Evolutionary conservation across 2,888 invertebrate species (phyloP).

Genomic region (Ypsolopha scabrella): DNA sequence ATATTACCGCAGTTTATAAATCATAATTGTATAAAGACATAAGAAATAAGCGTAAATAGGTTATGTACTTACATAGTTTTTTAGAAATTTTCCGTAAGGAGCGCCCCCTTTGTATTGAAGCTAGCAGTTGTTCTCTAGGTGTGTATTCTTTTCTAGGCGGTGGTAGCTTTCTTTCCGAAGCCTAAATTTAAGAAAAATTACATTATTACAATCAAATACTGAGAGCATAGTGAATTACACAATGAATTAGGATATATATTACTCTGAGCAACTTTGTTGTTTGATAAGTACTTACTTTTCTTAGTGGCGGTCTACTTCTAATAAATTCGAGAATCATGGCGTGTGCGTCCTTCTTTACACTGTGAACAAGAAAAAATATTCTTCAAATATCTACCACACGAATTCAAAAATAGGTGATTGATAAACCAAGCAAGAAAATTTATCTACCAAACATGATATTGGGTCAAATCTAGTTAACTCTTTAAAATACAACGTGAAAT

Average conservation of each 20-base stretch:
- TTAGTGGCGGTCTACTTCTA: constrained; percentile 92
- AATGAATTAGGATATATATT: background rate
- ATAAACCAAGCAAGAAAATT: too few relatives aligned
- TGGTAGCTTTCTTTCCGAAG: constrained; percentile 85
- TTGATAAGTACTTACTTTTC: constrained; percentile 73
- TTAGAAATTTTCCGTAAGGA: constrained; percentile 74
- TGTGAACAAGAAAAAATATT: constrained; percentile 27
- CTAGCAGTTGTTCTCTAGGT: constrained; percentile 86
- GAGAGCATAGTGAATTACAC: too few relatives aligned
- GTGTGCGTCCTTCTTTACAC: constrained; percentile 95
- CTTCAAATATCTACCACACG: too few relatives aligned
- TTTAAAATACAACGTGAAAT: too few relatives aligned
- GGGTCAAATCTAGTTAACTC: too few relatives aligned
- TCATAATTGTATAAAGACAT: too few relatives aligned
- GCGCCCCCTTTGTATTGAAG: constrained; percentile 84
- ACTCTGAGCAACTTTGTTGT: background rate
- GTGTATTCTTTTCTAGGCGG: constrained; percentile 80
- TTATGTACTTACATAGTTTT: constrained; percentile 64
- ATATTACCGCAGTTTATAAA: too few relatives aligned
- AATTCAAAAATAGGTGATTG: too few relatives aligned
- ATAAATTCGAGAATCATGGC: constrained; percentile 97
- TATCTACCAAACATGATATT: too few relatives aligned
- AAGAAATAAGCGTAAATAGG: too few relatives aligned
- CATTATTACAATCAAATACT: too few relatives aligned
- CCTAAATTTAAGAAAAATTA: constrained; percentile 51